Evolutionary conservation across 2,113 vertebrate genomes (phyloP).

Genomic region (Muntiacus muntjak): DNA sequence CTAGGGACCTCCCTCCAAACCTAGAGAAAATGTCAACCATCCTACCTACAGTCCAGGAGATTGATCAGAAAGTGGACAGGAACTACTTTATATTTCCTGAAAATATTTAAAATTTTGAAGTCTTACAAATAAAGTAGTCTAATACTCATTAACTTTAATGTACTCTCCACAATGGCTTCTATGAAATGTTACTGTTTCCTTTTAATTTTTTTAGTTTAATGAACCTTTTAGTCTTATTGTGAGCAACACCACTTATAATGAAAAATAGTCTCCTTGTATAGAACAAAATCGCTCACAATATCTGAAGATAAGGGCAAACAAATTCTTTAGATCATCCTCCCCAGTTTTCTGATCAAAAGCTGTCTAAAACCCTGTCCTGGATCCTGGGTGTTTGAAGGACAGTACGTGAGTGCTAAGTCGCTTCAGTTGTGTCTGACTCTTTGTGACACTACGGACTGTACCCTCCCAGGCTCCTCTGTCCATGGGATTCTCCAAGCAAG

Average conservation of each 20-base stretch:
- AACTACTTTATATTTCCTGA: slow-evolving; percentile 1
- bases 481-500: background rate
- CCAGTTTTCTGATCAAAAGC: background rate
- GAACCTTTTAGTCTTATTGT: slow-evolving; percentile 38
- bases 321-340: background rate
- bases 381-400: background rate
- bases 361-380: background rate
- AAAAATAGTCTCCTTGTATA: background rate
- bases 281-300: background rate
- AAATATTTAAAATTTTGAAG: slow-evolving; percentile 41
- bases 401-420: background rate
- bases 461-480: background rate
- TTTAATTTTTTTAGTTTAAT: slow-evolving; percentile 30
- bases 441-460: background rate
- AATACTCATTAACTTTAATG: slow-evolving; percentile 63
- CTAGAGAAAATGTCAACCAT: background rate
- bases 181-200: slow-evolving; percentile 32
- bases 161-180: slow-evolving; percentile 36
- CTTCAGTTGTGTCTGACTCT: background rate
- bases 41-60: background rate
- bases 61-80: background rate
- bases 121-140: slow-evolving; percentile 54
- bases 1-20: background rate
- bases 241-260: background rate
- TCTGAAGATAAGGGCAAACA: background rate